Base-by-base conservation (phyloP, 2,113 vertebrate genomes). In the Platichthys stellatus region DNA sequence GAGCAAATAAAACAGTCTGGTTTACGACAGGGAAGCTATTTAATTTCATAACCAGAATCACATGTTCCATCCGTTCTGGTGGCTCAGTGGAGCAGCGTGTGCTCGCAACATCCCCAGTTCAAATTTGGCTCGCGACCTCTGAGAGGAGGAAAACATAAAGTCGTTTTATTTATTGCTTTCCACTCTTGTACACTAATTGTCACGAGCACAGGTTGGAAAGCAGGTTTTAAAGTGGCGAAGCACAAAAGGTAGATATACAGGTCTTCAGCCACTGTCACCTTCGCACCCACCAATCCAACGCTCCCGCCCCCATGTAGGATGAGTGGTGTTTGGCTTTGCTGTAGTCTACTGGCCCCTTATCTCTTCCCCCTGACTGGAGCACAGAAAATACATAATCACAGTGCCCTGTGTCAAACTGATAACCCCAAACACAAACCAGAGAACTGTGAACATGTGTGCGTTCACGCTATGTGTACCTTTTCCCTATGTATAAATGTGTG, bases 371-470 rank as follows among this genome's bases (percentile, higher is more conserved):
- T 80, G 76, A 86, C 84, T 84, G 83, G 73, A 84, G 86, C 82
- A 82, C 76, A 78, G 78, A 81, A 91, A 90, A 91, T 88, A 91
- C 84, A 93, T 90, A 87, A 93, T 90, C 86, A 81, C 81, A 65
- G 88, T 83, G 84, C 84, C 86, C 88, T 89, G 90, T 92, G 85
- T 90, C 88, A 92, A 78, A 87, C 86, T 85, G 92, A 93, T 93
- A 93, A 93, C 90, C 91, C 74, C 86, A 45, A 67, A 70, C 78
- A 78, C 86, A 74, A 84, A 78, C 83, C 47, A 71, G 23, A 79
- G 62, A 76, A 70, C 64, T 57, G 59, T 69, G 21, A 64, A 53
- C 61, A 5, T 1, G 58, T 75, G 49, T 81, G 72, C 66, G 60
- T 59, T 51, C 43, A 15, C 60, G 23, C 20, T 72, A 17, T 85